Base-by-base conservation (phyloP, 2,888 invertebrate genomes). In the Synergus laeviventris region DNA sequence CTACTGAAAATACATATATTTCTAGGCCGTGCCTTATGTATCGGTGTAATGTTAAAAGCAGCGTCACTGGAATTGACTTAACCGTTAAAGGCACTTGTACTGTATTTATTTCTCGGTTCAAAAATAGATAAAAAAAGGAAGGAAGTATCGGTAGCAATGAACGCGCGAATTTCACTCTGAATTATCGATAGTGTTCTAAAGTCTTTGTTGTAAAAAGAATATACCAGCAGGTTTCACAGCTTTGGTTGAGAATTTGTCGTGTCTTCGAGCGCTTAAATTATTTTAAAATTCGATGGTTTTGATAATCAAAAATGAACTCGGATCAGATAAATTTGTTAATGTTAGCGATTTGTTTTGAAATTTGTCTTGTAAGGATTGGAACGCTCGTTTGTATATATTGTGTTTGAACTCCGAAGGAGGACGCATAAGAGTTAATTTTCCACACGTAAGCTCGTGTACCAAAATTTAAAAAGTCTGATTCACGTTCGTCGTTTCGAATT, bases 1-100 rank as follows among this genome's bases (percentile, higher is more conserved):
- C 24, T 42, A 49, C 9, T 16, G 31, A 70, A 24, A 70, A 31
- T 49, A 70, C 49, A 49, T 49, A 70, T 70, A 70, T 49, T 49
- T 70, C 70, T 70, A 70, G 70, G 70, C 70, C 70, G 70, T 70
- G 70, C 70, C 70, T 70, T 70, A 70, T 70, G 70, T 70, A 70
- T 70, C 49, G 31, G 70, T 70, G 45, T 70, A 49, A 49, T 31
- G 45, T 70, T 31, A 70, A 70, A 70, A n/a, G 16, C 70, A 49
- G 45, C 49, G 49, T 49, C 70, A 70, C 45, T 70, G 70, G 45
- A 70, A 70, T 70, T 70, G 70, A 70, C 42, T 45, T 70, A 49
- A 49, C 70, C 24, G 70, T 49, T 49, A 49, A 70, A 70, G 49
- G 70, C 70, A 70, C 49, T 49, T 24, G 66, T 45, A 45, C 42